Evolutionary conservation across 2,797 vertebrate species (phyloP).

Genomic region (Atherinosoma microstoma): DNA sequence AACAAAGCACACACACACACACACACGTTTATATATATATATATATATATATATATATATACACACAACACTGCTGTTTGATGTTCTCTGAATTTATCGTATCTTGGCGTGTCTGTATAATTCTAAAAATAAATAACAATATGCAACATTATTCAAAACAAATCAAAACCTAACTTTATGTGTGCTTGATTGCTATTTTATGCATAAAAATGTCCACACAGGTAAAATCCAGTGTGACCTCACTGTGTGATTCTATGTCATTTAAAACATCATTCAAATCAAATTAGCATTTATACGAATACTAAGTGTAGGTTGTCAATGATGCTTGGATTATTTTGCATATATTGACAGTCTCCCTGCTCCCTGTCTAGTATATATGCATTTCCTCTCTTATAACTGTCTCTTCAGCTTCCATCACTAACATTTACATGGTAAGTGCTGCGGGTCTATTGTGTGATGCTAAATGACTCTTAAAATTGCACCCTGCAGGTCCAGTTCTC

Average conservation of each 20-base stretch:
- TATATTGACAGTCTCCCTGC: neutral
- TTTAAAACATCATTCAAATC: too few species aligned
- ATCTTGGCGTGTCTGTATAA: too few species aligned
- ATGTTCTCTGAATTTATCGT: too few species aligned
- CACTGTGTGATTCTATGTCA: neutral
- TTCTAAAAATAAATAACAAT: too few species aligned
- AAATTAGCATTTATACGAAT: slow-evolving; percentile 15
- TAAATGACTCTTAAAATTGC: slow-evolving; percentile 59
- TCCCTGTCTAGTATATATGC: neutral
- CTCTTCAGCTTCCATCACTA: slow-evolving; percentile 27
- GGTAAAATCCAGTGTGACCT: neutral
- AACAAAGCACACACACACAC: neutral
- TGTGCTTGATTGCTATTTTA: neutral
- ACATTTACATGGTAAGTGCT: slow-evolving; percentile 37
- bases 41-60: too few species aligned
- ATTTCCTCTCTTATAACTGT: neutral
- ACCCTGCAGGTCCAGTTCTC: slow-evolving; percentile 35
- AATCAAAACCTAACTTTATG: too few species aligned
- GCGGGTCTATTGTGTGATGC: slow-evolving; percentile 54
- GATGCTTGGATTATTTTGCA: slow-evolving; percentile 13
- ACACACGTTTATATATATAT: too few species aligned
- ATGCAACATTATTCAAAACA: too few species aligned
- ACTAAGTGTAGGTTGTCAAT: slow-evolving; percentile 18
- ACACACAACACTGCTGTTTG: neutral
- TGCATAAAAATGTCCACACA: neutral